A percentile compares a stretch with the other conserved stretches of the same genome.
Evolutionary conservation across 2,797 vertebrate species (phyloP).

Genomic region (Streptopelia turtur): DNA sequence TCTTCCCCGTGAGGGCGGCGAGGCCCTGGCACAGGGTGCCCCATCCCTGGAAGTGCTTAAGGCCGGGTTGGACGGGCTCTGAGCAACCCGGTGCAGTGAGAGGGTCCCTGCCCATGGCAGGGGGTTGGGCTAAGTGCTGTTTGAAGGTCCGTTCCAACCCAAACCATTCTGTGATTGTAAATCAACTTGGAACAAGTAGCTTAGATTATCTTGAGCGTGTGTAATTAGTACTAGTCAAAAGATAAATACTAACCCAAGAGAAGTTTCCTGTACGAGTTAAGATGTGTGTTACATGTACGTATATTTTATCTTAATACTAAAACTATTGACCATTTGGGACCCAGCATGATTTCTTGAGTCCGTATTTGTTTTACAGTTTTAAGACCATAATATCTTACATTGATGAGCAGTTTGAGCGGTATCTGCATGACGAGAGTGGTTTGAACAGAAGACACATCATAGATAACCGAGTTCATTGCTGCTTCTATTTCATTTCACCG

Average conservation of each 20-base stretch:
- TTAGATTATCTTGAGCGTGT: not conserved
- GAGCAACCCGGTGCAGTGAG: not conserved
- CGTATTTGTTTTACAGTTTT: slow-evolving; percentile 81
- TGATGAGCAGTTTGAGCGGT: slow-evolving; percentile 98
- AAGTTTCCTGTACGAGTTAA: not conserved
- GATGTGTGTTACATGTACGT: not conserved
- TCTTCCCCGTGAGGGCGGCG: no score
- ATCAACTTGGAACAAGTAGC: not conserved
- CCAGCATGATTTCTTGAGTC: not conserved
- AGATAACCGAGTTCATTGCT: slow-evolving; percentile 97
- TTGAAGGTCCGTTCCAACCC: not conserved
- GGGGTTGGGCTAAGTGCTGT: not conserved
- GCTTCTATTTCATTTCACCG: slow-evolving; percentile 98
- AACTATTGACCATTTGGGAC: not conserved
- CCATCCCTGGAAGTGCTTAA: not conserved
- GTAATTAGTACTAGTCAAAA: not conserved
- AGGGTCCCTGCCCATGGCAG: not conserved
- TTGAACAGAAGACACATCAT: slow-evolving; percentile 95
- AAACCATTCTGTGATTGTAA: not conserved
- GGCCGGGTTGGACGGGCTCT: not conserved
- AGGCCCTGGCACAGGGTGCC: no score
- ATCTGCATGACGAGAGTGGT: slow-evolving; percentile 97
- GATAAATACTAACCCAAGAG: not conserved
- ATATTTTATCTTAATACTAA: not conserved
- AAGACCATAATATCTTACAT: slow-evolving; percentile 98